Evolutionary conservation across 2,797 vertebrate genomes (phyloP), one percentile per base, ranked within the genome.

Genomic region (Carapus acus): DNA sequence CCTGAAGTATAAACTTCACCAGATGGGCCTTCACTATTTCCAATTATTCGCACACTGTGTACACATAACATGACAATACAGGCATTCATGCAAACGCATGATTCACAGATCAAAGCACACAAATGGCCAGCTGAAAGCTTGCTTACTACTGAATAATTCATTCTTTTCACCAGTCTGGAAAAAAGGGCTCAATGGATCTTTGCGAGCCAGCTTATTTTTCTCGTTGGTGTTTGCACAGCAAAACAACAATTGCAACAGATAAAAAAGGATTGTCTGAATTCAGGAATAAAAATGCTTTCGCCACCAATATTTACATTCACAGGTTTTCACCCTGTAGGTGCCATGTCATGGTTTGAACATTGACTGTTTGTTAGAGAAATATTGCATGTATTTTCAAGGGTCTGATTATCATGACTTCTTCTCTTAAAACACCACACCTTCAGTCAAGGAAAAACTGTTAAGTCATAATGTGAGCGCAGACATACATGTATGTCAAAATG

Each of bases 11-110:
- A 93, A 94, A 96, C 93, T 93, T 90, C 85, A 90, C 85, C 90
- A 93, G 90, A 94, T 90, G 90, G 93, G 86, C 87, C 88, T 85
- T 90, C 88, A 86, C 90, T 90, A 92, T 92, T 94, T 94, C 94
- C 91, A 93, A 93, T 95, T 92, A 94, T 94, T 94, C 91, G 93
- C 90, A 92, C 91, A 91, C 89, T 89, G 90, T 92, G 91, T 92
- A 93, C 92, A 93, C 91, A 93, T 91, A 93, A 93, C 90, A 93
- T 90, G 89, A 96, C 92, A 96, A 97, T 96, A 94, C 93, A 93
- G 90, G 91, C 91, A 96, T 96, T 95, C 92, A 95, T 90, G 90
- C 91, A 88, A 91, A 89, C 82, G 92, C 91, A 91, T 89, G 90
- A 93, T 93, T 94, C 89, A 76, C 80, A 95, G 93, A 96, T 97